Evolutionary conservation across 1,140 invertebrate species (phyloP).

Genomic region (Dufourea novaeangliae): DNA sequence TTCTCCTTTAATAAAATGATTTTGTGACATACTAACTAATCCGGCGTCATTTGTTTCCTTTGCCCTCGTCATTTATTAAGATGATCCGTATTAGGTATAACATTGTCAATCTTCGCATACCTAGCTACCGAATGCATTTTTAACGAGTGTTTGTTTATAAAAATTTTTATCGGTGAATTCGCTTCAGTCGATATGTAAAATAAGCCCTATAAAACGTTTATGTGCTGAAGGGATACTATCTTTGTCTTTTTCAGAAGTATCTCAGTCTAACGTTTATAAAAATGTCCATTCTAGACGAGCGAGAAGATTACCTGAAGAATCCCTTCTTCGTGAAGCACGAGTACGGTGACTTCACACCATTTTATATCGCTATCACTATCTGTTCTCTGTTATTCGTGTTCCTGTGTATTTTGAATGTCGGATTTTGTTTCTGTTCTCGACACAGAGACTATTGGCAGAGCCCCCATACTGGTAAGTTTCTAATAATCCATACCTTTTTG

Average conservation of each 20-base stretch:
- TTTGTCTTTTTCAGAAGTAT: constrained; percentile 78
- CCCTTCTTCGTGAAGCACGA: constrained; percentile 84
- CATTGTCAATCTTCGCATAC: neutral
- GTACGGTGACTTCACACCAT: constrained; percentile 86
- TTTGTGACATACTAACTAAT: neutral
- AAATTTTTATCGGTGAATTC: neutral
- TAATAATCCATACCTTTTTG: neutral
- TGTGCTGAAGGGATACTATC: constrained; percentile 29
- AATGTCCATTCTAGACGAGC: constrained; percentile 86
- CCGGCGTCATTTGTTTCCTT: too few species aligned
- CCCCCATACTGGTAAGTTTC: constrained; percentile 87
- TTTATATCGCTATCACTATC: constrained; percentile 90
- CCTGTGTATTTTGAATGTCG: constrained; percentile 88
- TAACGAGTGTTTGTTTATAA: neutral
- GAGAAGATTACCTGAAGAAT: constrained; percentile 85
- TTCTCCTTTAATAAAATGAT: neutral
- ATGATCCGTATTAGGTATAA: neutral
- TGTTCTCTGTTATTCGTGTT: constrained; percentile 87
- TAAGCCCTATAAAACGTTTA: neutral
- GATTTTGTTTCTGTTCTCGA: constrained; percentile 90
- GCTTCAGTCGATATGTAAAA: neutral
- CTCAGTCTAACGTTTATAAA: constrained; percentile 76
- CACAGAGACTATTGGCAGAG: constrained; percentile 91
- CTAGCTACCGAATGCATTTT: neutral
- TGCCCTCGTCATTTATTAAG: neutral